phyloP scores from a whole-genome alignment of 2,888 invertebrate species.

The Arctia plantaginis region DNA sequence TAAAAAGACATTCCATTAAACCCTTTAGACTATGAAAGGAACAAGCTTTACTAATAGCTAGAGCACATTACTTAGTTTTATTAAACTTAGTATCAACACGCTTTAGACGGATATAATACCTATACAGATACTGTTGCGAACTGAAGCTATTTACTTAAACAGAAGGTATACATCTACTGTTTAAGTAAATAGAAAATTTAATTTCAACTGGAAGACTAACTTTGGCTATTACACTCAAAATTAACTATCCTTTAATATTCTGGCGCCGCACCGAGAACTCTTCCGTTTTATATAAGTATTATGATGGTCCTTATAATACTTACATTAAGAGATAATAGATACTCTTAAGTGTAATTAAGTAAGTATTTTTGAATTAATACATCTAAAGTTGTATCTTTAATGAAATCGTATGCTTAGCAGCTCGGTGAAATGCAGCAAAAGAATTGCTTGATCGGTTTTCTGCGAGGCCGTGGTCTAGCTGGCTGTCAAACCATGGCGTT shows the following conservation, averaged over 20 bases:
- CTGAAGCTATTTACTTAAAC: neutral
- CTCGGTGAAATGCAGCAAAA: too few species aligned
- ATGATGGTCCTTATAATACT: neutral
- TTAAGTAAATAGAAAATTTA: conserved; percentile 39
- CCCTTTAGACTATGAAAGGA: neutral
- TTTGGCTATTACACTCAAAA: conserved; percentile 41
- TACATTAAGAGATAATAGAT: too few species aligned
- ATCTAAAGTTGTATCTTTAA: too few species aligned
- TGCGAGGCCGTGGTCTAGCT: too few species aligned
- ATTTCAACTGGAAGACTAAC: conserved; percentile 37
- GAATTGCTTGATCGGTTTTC: too few species aligned
- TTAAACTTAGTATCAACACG: conserved; percentile 20
- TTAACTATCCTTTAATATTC: conserved; percentile 46
- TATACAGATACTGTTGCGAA: conserved; percentile 1
- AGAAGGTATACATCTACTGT: neutral
- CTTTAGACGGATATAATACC: conserved; percentile 10
- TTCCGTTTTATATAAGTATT: conserved; percentile 29
- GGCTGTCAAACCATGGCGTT: too few species aligned
- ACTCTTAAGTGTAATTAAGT: neutral
- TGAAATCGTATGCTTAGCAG: too few species aligned
- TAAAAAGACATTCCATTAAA: neutral
- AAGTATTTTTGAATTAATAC: neutral
- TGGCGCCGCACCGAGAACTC: conserved; percentile 22
- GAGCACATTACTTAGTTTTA: conserved; percentile 9
- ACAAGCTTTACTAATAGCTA: neutral